Base-by-base conservation (phyloP, 2,113 vertebrate species). In the Ictalurus punctatus region DNA sequence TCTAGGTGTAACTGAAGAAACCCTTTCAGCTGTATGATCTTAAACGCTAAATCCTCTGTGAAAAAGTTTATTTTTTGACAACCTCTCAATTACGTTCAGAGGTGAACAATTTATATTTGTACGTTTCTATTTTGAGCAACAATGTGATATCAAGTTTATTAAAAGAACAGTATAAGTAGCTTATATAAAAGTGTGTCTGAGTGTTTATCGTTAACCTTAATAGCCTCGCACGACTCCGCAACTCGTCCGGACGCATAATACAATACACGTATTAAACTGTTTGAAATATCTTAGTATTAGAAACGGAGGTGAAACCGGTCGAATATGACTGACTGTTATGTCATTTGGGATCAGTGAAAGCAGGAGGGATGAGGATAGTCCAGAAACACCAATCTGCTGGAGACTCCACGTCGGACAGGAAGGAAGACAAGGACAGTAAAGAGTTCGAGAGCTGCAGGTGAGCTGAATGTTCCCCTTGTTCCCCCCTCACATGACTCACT, bases 361-460 rank as follows among this genome's bases (percentile, higher is more conserved):
- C 97, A 74, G 98, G 98, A 21, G 98, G 98, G 0, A 99, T 98
- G 98, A 96, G 98, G 88, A 99, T 99, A 92, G 98, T 99, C 90
- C 98, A 98, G 95, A 99, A 99, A 92, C 98, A 99, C 91, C 97
- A 97, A 90, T 84, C 94, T 67, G 54, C 95, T 56, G 94, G 90
- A 87, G 97, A 97, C 56, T 54, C 92, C 73, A 97, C 96, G 87
- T 96, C 96, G 9, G 96, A 96, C 12, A 97, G 92, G 90, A 97
- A 97, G 93, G 96, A 97, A 69, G 97, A 98, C 83, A 96, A 97
- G 92, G 97, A 98, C 2, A 97, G 96, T 5, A 95, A 99, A 90
- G 97, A 98, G 76, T 99, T 97, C 93, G 96, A 97, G 93, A 98
- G 95, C 92, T 96, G 92, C 90, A 98, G 96, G 98, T 99, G 95